phyloP scores from a whole-genome alignment of 2,113 vertebrate species.

The Calidris pygmaea region DNA sequence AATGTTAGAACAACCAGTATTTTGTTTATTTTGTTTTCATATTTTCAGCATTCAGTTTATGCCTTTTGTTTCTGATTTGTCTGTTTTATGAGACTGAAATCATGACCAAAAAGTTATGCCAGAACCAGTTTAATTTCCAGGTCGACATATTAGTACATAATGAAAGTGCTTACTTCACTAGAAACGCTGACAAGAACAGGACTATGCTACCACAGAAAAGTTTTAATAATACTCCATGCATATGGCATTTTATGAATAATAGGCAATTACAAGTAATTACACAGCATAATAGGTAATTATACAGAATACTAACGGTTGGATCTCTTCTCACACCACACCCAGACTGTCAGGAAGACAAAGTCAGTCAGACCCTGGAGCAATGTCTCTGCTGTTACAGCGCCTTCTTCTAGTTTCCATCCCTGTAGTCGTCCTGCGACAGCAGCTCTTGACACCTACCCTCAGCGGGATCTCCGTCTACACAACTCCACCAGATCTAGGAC shows the following conservation, averaged over 20 bases:
- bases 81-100: neutral
- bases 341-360: neutral
- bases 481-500: neutral
- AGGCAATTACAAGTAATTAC: neutral
- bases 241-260: neutral
- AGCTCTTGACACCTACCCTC: neutral
- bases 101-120: neutral
- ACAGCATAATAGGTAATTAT: neutral
- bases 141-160: rapidly evolving
- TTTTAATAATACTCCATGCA: neutral
- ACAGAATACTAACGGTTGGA: rapidly evolving
- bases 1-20: neutral
- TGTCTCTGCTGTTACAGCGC: rapidly evolving
- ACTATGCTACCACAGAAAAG: neutral
- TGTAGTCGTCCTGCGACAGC: neutral
- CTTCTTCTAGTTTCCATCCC: neutral
- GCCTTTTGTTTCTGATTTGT: neutral
- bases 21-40: neutral
- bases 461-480: neutral
- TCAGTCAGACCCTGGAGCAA: neutral
- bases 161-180: neutral
- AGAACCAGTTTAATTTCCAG: neutral
- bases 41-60: neutral
- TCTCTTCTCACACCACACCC: neutral
- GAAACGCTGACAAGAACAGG: neutral